phyloP scores from a whole-genome alignment of 2,797 vertebrate species.

The Hozukius guyotensis region DNA sequence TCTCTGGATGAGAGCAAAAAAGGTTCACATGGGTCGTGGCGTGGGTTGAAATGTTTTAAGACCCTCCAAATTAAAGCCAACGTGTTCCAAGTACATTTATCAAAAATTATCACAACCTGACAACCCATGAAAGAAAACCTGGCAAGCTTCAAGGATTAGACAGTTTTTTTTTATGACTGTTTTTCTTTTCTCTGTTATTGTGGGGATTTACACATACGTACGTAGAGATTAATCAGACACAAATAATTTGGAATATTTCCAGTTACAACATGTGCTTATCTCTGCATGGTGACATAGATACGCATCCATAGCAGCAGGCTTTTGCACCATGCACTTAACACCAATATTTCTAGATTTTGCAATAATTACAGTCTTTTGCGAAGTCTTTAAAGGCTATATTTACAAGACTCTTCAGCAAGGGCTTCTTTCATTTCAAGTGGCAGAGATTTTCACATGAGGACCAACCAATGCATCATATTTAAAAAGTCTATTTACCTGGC shows the following conservation, averaged over 20 bases:
- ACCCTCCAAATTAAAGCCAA: slow-evolving; percentile 35
- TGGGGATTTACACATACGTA: slow-evolving; percentile 29
- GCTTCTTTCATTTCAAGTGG: background rate
- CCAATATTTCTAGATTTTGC: background rate
- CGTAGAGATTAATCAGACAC: slow-evolving; percentile 53
- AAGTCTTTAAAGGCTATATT: background rate
- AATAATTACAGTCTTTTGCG: background rate
- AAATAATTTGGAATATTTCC: slow-evolving; percentile 54
- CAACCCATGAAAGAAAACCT: slow-evolving; percentile 45
- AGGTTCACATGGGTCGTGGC: slow-evolving; percentile 22
- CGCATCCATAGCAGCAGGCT: slow-evolving; percentile 17
- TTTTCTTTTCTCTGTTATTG: slow-evolving; percentile 11
- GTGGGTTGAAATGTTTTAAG: slow-evolving; percentile 33
- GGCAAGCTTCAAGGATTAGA: slow-evolving; percentile 49
- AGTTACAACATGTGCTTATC: slow-evolving; percentile 43
- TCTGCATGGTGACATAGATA: background rate
- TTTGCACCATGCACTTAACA: background rate
- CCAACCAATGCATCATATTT: background rate
- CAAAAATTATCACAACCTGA: slow-evolving; percentile 55
- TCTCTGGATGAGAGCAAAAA: slow-evolving; percentile 8
- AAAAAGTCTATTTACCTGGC: background rate
- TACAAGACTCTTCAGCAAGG: background rate
- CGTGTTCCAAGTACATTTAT: slow-evolving; percentile 46
- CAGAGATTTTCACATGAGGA: background rate
- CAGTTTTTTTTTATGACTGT: slow-evolving; percentile 6